Evolutionary conservation across 2,113 vertebrate genomes (phyloP).

Genomic region (Dipodomys stephensi): DNA sequence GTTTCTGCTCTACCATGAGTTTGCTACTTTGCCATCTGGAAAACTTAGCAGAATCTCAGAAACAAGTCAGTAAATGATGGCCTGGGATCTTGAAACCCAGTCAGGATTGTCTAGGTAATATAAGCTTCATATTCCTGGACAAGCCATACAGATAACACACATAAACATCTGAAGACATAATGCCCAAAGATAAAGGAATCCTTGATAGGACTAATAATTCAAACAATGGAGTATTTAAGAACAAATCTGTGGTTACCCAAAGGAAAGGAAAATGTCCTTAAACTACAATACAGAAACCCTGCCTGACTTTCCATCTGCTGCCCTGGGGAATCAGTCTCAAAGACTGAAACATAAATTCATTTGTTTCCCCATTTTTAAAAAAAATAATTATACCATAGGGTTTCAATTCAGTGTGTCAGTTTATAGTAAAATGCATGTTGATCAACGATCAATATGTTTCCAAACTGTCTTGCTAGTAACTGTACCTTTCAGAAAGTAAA

Average conservation of each 20-base stretch:
- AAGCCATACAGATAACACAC: background rate
- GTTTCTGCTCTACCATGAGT: background rate
- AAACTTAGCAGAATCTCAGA: background rate
- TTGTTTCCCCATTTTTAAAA: no score
- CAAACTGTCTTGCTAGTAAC: no score
- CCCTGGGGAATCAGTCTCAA: background rate
- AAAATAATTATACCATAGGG: no score
- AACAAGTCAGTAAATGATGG: rapidly evolving
- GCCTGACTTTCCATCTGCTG: background rate
- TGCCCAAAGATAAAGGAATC: background rate
- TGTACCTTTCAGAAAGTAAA: no score
- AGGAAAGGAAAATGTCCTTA: background rate
- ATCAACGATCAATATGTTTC: no score
- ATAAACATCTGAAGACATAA: background rate
- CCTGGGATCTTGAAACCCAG: background rate
- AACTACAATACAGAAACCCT: background rate
- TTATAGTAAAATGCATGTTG: no score
- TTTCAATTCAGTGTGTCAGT: no score
- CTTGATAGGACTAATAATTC: background rate
- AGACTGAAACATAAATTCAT: background rate
- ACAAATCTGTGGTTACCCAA: background rate
- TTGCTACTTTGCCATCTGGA: background rate
- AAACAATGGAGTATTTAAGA: background rate
- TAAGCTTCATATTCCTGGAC: background rate
- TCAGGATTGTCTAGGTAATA: background rate